Evolutionary conservation across 2,888 invertebrate genomes (phyloP), one percentile per base, ranked within the genome.

Genomic region (Phyto melanocephala): DNA sequence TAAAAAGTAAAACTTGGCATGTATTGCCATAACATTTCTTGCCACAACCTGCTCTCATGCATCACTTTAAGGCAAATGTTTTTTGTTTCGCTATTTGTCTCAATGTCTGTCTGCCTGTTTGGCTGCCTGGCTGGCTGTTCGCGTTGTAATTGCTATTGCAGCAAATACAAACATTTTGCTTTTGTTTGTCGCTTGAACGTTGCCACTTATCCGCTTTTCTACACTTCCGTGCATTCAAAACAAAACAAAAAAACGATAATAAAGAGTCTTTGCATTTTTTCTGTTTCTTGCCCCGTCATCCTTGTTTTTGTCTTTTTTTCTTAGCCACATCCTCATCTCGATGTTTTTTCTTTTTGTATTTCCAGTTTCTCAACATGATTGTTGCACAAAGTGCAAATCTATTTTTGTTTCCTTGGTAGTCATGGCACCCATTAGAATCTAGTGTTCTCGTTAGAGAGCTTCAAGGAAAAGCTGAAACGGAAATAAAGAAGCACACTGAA

Each of bases 361-460:
- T n/a, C n/a, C n/a, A n/a, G n/a, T n/a, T 58, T 35, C 33, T 60
- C 54, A 45, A 54, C 67, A 67, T 52, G 60, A 74, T 80, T 80
- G 79, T 80, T 80, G 79, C 79, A 80, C 79, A 80, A 74, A 80
- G 79, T 80, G 72, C 72, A 74, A 74, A 80, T 74, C 79, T 60
- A 74, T 74, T 67, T 67, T 60, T 52, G 60, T 74, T 80, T 74
- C 67, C 79, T 52, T 74, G 67, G 72, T 63, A 71, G 78, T 47
- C 62, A 40, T 52, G 6, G 6, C 28, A 54, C 13, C 60, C 33
- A 28, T 60, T 35, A 37, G n/a, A 45, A 17, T 28, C 62, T 70
- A 62, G 40, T 60, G 58, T n/a, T 54, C 2, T 24, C n/a, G 52
- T 28, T 15, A 52, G 37, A 28, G 17, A 17, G 24, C 24, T 28